Evolutionary conservation across 1,140 invertebrate genomes (phyloP).

Genomic region (Drosophila ironensis): DNA sequence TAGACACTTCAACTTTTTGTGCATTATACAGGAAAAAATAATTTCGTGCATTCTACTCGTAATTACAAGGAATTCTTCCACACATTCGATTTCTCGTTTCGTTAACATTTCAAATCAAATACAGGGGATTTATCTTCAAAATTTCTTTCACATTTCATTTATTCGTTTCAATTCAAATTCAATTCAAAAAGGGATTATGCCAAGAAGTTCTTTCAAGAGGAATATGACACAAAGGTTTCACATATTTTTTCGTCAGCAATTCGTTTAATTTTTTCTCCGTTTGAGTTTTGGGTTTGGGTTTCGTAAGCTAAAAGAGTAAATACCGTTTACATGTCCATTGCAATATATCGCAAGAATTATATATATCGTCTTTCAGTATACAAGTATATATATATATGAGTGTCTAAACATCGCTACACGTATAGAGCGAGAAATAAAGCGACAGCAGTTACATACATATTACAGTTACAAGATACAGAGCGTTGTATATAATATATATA

Average conservation of each 20-base stretch:
- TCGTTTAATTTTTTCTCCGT: constrained; percentile 28
- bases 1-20: constrained; percentile 26
- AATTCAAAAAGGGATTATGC: constrained; percentile 56
- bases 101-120: constrained; percentile 40
- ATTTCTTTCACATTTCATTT: constrained; percentile 59
- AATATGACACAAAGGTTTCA: constrained; percentile 48
- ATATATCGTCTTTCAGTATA: constrained; percentile 41
- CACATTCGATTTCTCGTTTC: constrained; percentile 5
- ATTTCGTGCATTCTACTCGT: constrained; percentile 56
- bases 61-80: constrained; percentile 27
- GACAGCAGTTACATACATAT: constrained; percentile 54
- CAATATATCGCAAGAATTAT: constrained; percentile 61
- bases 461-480: constrained; percentile 37
- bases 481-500: constrained; percentile 32
- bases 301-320: constrained; percentile 64
- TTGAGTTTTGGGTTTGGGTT: constrained; percentile 24
- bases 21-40: constrained; percentile 55
- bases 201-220: constrained; percentile 35
- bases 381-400: no score
- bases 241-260: constrained; percentile 54
- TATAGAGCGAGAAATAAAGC: constrained; percentile 71
- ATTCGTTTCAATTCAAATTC: constrained; percentile 69
- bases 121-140: constrained; percentile 38
- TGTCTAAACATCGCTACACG: constrained; percentile 69
- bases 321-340: constrained; percentile 64